These are phyloP conservation scores for Ictalurus punctatus DNA, from an alignment of 2,113 vertebrate species.

Conservation along the genomic window DNA sequence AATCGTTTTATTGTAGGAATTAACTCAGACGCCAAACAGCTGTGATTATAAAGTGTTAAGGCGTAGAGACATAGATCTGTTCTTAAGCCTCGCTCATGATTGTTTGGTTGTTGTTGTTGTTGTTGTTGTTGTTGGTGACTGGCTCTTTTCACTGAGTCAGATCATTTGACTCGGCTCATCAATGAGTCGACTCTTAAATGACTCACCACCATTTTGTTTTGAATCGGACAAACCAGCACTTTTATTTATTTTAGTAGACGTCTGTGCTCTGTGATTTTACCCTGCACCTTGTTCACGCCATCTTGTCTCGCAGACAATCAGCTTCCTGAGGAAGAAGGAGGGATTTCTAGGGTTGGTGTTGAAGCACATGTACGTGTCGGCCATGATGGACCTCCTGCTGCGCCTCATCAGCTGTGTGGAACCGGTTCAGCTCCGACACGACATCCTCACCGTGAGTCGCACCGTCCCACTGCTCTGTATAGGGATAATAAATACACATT, in stretches of 20 bases:
- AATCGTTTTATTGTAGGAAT: not conserved
- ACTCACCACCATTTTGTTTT: not conserved
- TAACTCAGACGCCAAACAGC: not conserved
- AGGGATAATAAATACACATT: no score
- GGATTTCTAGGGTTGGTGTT: slow-evolving; percentile 88
- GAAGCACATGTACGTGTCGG: slow-evolving; percentile 90
- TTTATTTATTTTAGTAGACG: not conserved
- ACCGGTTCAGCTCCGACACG: slow-evolving; percentile 82
- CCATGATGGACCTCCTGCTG: slow-evolving; percentile 95
- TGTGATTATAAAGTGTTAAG: not conserved
- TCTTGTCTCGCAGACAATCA: slow-evolving; percentile 76
- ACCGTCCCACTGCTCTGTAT: not conserved
- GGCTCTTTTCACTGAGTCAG: not conserved
- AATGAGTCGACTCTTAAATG: not conserved
- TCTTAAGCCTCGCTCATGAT: not conserved
- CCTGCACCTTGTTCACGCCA: not conserved
- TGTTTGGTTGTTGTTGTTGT: not conserved
- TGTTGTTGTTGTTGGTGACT: not conserved
- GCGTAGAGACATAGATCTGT: not conserved
- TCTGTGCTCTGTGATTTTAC: not conserved
- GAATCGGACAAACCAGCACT: not conserved
- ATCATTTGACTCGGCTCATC: not conserved
- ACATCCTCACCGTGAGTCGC: slow-evolving; percentile 84
- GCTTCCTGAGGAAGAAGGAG: slow-evolving; percentile 88
- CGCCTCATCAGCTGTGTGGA: slow-evolving; percentile 96